phyloP scores from a whole-genome alignment of 2,113 vertebrate species.

The Eretmochelys imbricata region DNA sequence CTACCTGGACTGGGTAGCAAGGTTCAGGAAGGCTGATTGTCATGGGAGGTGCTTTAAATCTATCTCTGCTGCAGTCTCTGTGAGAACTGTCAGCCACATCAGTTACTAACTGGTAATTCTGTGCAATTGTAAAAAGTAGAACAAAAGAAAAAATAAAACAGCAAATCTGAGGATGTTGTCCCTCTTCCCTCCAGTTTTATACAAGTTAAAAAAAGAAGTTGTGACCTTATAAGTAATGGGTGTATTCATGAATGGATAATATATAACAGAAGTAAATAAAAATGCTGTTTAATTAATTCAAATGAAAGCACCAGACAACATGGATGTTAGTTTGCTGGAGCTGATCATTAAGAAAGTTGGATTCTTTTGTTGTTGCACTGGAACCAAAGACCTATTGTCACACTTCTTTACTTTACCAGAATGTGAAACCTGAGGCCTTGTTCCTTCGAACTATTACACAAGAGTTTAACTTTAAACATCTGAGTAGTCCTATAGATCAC shows the following conservation, averaged over 20 bases:
- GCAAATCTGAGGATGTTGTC: accelerated
- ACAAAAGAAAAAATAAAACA: neutral
- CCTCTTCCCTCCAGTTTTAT: neutral
- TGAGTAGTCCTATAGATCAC: constrained; percentile 55
- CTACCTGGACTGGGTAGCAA: neutral
- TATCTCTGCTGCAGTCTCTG: accelerated
- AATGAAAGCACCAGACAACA: neutral
- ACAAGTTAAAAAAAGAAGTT: neutral
- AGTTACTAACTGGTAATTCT: accelerated
- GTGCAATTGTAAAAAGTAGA: accelerated
- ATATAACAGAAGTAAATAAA: neutral
- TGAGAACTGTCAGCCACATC: accelerated
- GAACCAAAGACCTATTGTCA: neutral
- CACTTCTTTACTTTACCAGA: neutral
- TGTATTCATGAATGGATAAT: neutral
- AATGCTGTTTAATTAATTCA: neutral
- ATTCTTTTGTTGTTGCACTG: neutral
- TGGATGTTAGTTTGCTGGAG: neutral
- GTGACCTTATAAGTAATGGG: neutral
- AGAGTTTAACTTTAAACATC: constrained; percentile 54
- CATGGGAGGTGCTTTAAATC: accelerated
- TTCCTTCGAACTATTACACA: constrained; percentile 10
- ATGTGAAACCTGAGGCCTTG: neutral
- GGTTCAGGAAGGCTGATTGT: neutral
- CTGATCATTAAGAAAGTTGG: neutral